Base-by-base conservation (phyloP, 1,140 invertebrate genomes). In the Oncopeltus fasciatus region DNA sequence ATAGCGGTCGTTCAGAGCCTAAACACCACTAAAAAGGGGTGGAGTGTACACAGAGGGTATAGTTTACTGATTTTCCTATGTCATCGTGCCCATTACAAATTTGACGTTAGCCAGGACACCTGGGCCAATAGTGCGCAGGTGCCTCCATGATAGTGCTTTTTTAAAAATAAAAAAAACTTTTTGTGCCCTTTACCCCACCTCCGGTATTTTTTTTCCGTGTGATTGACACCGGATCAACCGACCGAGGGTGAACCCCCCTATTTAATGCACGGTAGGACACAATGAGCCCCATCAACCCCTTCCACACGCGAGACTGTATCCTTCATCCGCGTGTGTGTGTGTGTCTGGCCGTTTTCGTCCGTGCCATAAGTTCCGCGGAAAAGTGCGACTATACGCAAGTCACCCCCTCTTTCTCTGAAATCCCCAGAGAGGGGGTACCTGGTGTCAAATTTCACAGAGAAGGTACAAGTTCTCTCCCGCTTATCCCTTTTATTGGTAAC, bases 21-120 rank as follows among this genome's bases (percentile, higher is more conserved):
- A 38, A 38, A 14, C 31, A 5, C 31, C 31, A 38, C 5, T 38
- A 38, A 14, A 38, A 38, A 14, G 31, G 31, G 31, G 5, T 38
- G 14, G 31, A 38, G 31, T 38, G 31, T 38, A 38, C 31, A 38
- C 31, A 38, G 5, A 38, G 14, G 31, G 5, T 59, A 38, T 43
- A 59, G 20, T 59, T 59, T 59, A 44, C 21, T 59, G 57, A 59
- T 59, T 59, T 44, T 59, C 16, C 21, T 38, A 33, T 59, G 57
- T 59, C 57, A 59, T 59, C 57, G 33, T 20, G 29, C 18, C 57
- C 57, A 59, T 59, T 59, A 59, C 57, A 59, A 59, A 59, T 59
- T 59, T 59, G 57, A 38, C 51, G 57, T 31, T 21, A 31, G 43
- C 31, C 57, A 24, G 33, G 57, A 29, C 57, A 18, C 57, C 29